Evolutionary conservation across 2,888 invertebrate genomes (phyloP).

Genomic region (Callyntrura guangdongensis): DNA sequence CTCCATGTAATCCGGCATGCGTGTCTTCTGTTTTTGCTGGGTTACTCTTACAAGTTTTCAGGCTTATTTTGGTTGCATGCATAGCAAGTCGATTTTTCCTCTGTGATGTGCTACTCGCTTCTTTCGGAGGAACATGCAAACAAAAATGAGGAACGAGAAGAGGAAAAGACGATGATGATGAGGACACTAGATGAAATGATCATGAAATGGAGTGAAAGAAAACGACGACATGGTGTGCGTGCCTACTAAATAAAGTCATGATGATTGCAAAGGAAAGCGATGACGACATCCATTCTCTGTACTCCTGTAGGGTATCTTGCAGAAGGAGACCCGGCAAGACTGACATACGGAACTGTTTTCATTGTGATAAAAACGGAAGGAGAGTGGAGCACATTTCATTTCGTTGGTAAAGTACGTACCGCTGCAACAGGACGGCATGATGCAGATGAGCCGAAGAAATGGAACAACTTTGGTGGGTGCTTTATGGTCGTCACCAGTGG

Average conservation of each 20-base stretch:
- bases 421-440: background rate
- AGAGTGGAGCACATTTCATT: background rate
- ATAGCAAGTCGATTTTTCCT: background rate
- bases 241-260: slow-evolving; percentile 35
- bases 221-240: slow-evolving; percentile 29
- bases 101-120: background rate
- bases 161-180: slow-evolving; percentile 14
- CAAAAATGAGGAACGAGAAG: background rate
- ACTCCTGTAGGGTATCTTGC: background rate
- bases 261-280: background rate
- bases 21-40: slow-evolving; percentile 14
- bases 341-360: background rate
- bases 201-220: slow-evolving; percentile 50
- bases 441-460: background rate
- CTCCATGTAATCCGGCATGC: slow-evolving; percentile 49
- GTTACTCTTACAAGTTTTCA: background rate
- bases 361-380: background rate
- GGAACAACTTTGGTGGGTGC: background rate
- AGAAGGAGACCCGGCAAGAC: background rate
- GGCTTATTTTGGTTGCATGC: background rate
- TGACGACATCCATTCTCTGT: background rate
- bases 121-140: background rate
- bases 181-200: slow-evolving; percentile 29
- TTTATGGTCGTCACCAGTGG: background rate
- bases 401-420: background rate